A percentile compares a stretch with the other conserved stretches of the same genome.
These are phyloP conservation scores for Helicolenus hilgendorfi DNA, from an alignment of 2,797 vertebrate species.

Conservation along the genomic window DNA sequence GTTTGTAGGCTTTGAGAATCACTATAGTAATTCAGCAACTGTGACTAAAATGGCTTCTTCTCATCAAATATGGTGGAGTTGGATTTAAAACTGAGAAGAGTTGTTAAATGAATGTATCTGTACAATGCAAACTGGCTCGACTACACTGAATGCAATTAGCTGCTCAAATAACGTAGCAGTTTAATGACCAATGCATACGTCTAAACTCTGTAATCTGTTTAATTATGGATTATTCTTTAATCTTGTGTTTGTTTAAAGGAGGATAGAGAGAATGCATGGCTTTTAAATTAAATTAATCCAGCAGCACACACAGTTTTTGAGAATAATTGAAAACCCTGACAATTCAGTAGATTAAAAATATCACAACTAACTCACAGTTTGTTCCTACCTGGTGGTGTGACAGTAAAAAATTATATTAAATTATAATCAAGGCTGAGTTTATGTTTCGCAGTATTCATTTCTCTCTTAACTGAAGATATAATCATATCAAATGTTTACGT, in stretches of 20 bases:
- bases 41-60: background rate
- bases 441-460: background rate
- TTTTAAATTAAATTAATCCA: conserved; percentile 23
- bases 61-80: background rate
- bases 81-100: background rate
- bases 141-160: conserved; percentile 34
- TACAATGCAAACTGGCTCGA: background rate
- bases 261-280: background rate
- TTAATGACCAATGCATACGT: conserved; percentile 27
- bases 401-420: background rate
- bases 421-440: background rate
- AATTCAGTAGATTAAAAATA: conserved; percentile 23
- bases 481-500: background rate
- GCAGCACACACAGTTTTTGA: background rate
- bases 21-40: background rate
- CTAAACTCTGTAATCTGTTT: conserved; percentile 39
- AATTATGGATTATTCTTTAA: conserved; percentile 56
- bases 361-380: conserved; percentile 1
- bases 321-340: conserved; percentile 34
- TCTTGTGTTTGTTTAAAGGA: background rate
- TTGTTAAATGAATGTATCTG: conserved; percentile 12
- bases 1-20: background rate
- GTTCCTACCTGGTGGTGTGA: conserved; percentile 8
- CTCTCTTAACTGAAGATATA: background rate
- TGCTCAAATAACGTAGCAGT: conserved; percentile 33